These are phyloP conservation scores for Cephus pulcher DNA, from an alignment of 2,888 invertebrate species.

Conservation along the genomic window DNA sequence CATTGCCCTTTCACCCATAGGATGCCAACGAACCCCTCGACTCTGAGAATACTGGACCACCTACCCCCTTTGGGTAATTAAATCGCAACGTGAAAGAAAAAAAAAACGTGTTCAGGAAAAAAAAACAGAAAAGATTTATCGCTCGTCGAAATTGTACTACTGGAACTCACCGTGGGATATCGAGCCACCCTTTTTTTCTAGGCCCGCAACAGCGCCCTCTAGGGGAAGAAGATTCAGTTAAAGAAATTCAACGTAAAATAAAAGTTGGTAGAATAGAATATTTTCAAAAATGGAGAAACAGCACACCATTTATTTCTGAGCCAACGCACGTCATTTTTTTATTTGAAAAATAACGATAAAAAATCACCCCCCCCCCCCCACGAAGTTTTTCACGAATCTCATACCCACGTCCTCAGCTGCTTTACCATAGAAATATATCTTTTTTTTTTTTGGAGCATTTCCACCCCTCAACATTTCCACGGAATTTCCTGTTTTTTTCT, in stretches of 20 bases:
- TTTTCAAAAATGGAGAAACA: not conserved
- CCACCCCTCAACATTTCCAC: too few species aligned
- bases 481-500: too few species aligned
- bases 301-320: too few species aligned
- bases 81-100: not conserved
- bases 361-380: too few species aligned
- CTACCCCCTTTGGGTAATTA: not conserved
- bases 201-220: not conserved
- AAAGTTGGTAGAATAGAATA: not conserved
- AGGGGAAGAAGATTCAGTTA: not conserved
- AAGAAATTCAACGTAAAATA: not conserved
- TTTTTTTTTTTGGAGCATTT: too few species aligned
- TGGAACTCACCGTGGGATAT: slow-evolving; percentile 9
- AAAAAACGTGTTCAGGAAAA: not conserved
- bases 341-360: too few species aligned
- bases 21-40: not conserved
- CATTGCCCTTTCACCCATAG: not conserved
- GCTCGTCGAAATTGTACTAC: slow-evolving; percentile 19
- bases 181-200: slow-evolving; percentile 10
- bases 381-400: too few species aligned
- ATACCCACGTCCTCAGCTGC: too few species aligned
- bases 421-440: too few species aligned
- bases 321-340: too few species aligned
- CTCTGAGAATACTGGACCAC: not conserved
- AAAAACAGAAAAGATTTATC: slow-evolving; percentile 2